Evolutionary conservation across 2,113 vertebrate genomes (phyloP), one percentile per base, ranked within the genome.

Genomic region (Paradoxurus hermaphroditus): DNA sequence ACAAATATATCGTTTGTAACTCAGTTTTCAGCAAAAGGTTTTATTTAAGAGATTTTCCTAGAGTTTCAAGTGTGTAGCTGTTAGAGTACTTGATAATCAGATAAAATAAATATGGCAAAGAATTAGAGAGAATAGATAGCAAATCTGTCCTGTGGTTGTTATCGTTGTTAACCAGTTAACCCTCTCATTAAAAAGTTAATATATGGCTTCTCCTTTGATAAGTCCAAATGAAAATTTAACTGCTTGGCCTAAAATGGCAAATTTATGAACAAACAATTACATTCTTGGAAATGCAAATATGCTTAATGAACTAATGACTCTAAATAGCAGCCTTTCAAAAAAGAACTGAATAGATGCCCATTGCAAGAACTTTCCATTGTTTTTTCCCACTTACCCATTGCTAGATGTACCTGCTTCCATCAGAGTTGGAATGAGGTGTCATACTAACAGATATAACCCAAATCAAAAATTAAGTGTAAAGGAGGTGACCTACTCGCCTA

Each of bases 1-100:
- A 95, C 27, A 90, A 75, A 91, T 89, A 18, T 87, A 59, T 82
- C 21, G 87, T 82, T 95, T 92, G 15, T 62, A 92, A 89, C 27
- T 96, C 13, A 39, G 9, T 96, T 96, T 96, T 94, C 13, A 96
- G 44, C 39, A 36, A 88, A 84, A 49, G 8, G 2, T 90, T 87
- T 75, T 90, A 75, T 93, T 70, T 90, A 34, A 11, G 29, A 70
- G 21, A 12, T 56, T 86, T 78, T 62, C 19, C 36, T 97, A 27
- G 63, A 67, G 16, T 75, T 39, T 83, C 79, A 96, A 90, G 7
- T 5, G 15, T 87, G n/a, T 81, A 89, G 73, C 21, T 39, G 4
- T 14, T 94, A 68, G 62, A 77, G 23, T 75, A 68, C 8, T 87
- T 92, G 53, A n/a, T 83, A 77, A 46, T 81, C n/a, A 75, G 13